Conservation (phyloP, 2,888 invertebrate species). For the Orchesellides sinensis region DNA sequence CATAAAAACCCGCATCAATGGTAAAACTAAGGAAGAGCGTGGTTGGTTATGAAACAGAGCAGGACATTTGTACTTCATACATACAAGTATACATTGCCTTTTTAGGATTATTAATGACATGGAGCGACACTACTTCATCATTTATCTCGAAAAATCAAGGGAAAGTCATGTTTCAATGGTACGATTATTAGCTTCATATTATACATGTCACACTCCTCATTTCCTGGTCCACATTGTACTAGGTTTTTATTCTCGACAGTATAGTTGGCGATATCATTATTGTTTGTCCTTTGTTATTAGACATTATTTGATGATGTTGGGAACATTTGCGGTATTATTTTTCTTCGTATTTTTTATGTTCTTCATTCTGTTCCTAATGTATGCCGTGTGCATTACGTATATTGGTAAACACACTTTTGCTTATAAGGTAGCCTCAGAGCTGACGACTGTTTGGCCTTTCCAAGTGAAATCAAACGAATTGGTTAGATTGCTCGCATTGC, state of each 20-base stretch:
- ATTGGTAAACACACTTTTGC: too few relatives aligned
- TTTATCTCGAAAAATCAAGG: slow-evolving; percentile 52
- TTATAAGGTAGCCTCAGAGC: too few relatives aligned
- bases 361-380: too few relatives aligned
- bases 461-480: slow-evolving; percentile 37
- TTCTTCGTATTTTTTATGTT: slow-evolving; percentile 20
- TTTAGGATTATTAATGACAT: slow-evolving; percentile 57
- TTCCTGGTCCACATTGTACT: slow-evolving; percentile 34
- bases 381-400: too few relatives aligned
- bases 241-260: slow-evolving; percentile 42
- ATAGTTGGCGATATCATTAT: slow-evolving; percentile 21
- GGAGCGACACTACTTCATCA: slow-evolving; percentile 54
- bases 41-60: not conserved
- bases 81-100: slow-evolving; percentile 17
- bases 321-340: slow-evolving; percentile 52
- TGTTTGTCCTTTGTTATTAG: slow-evolving; percentile 34
- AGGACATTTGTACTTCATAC: too few relatives aligned
- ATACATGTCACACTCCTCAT: slow-evolving; percentile 69
- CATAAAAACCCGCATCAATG: slow-evolving; percentile 4
- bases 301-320: slow-evolving; percentile 44
- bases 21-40: not conserved
- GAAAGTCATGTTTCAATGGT: slow-evolving; percentile 65
- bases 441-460: too few relatives aligned
- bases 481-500: too few relatives aligned
- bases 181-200: slow-evolving; percentile 72